Conservation (phyloP, 2,888 invertebrate genomes). For the Acleris emargana region DNA sequence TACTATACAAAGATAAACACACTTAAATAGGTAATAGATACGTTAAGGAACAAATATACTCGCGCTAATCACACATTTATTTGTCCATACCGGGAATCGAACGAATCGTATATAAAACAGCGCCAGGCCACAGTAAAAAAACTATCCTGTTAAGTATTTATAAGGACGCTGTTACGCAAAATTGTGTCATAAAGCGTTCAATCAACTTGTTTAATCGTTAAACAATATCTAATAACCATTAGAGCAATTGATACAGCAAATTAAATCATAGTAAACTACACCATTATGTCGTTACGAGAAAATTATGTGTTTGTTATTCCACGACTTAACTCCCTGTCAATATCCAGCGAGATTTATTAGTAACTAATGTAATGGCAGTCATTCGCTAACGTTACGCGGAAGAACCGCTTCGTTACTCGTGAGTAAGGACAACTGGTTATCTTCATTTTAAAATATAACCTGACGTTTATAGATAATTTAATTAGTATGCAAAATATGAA, state of each 20-base stretch:
- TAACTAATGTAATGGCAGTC: not conserved
- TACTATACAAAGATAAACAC: too few relatives aligned
- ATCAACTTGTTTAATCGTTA: slow-evolving; percentile 15
- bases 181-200: not conserved
- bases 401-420: slow-evolving; percentile 8
- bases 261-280: slow-evolving; percentile 17
- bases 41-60: too few relatives aligned
- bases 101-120: too few relatives aligned
- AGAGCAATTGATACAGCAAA: slow-evolving; percentile 16
- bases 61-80: too few relatives aligned
- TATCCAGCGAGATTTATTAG: not conserved
- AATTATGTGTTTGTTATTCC: slow-evolving; percentile 17
- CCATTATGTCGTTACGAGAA: slow-evolving; percentile 6
- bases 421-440: slow-evolving; percentile 18
- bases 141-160: too few relatives aligned
- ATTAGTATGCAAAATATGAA: too few relatives aligned
- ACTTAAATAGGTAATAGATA: too few relatives aligned
- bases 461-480: too few relatives aligned
- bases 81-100: too few relatives aligned
- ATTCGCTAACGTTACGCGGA: slow-evolving; percentile 16
- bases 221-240: slow-evolving; percentile 25
- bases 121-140: too few relatives aligned
- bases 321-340: not conserved
- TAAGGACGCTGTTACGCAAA: too few relatives aligned
- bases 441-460: not conserved